Conservation (phyloP, 2,113 vertebrate genomes). For the Albula glossodonta region DNA sequence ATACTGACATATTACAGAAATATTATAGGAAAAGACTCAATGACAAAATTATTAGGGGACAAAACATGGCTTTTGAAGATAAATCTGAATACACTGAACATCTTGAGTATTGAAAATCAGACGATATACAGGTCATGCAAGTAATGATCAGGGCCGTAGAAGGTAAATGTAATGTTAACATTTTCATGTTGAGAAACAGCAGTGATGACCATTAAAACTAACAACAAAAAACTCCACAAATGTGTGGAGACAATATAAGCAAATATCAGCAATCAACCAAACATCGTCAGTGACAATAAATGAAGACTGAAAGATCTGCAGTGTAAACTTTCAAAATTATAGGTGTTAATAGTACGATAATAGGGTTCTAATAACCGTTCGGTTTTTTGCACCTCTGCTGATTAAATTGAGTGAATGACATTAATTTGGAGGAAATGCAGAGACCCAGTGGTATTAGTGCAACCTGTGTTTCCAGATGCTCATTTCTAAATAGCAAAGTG, state of each 20-base stretch:
- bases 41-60: too few relatives aligned
- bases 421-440: conserved; percentile 69
- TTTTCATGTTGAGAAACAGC: too few relatives aligned
- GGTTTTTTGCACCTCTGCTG: conserved; percentile 69
- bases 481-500: conserved; percentile 67
- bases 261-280: too few relatives aligned
- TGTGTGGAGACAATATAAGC: not conserved
- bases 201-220: too few relatives aligned
- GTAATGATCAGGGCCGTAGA: too few relatives aligned
- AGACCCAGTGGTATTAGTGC: conserved; percentile 66
- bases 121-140: not conserved
- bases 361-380: conserved; percentile 68
- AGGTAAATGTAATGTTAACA: not conserved
- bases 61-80: too few relatives aligned
- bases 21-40: not conserved
- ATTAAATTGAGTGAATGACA: conserved; percentile 75
- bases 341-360: conserved; percentile 65
- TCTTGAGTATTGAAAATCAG: not conserved
- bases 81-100: too few relatives aligned
- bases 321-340: conserved; percentile 58
- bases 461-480: conserved; percentile 75
- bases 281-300: not conserved
- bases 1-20: not conserved
- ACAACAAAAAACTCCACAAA: not conserved
- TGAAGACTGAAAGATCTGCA: conserved; percentile 26